Base-by-base conservation (phyloP, 1,140 invertebrate species). In the Eulimnadia texana region DNA sequence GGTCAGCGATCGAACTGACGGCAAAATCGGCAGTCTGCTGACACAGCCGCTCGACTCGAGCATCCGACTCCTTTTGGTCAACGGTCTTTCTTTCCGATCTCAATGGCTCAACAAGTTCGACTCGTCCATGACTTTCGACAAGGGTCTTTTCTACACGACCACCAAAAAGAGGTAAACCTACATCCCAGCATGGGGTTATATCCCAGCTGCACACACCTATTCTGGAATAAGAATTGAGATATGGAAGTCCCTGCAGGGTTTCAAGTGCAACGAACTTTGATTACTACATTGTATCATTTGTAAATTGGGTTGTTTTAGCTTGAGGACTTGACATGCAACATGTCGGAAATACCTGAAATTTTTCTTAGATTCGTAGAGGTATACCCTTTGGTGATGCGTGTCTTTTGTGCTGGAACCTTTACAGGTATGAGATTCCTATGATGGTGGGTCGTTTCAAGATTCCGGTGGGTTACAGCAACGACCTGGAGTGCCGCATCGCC, bases 351-450 rank as follows among this genome's bases (percentile, higher is more conserved):
- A n/a, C n/a, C n/a, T n/a, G n/a, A n/a, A n/a, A n/a, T n/a, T n/a
- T n/a, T n/a, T n/a, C n/a, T n/a, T n/a, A n/a, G n/a, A n/a, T n/a
- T n/a, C n/a, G n/a, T n/a, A n/a, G n/a, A n/a, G n/a, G n/a, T n/a
- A n/a, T n/a, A n/a, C n/a, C n/a, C n/a, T n/a, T n/a, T n/a, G n/a
- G n/a, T n/a, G n/a, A n/a, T n/a, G n/a, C n/a, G n/a, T n/a, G n/a
- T n/a, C n/a, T n/a, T n/a, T 42, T 42, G 33, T 42, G 6, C 16
- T 42, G 33, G 33, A 6, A 42, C 33, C 33, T n/a, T n/a, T 57
- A 52, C 27, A 72, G 70, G 62, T 64, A 70, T 20, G 69, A 72
- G 53, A 70, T 73, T 25, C 71, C 72, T 1, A 72, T 72, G 71
- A 73, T 73, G 72, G 67, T 68, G 9, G 70, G 70, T 2, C 67